Percentiles rank a stretch among this genome's conserved stretches.
Evolutionary conservation across 2,888 invertebrate species (phyloP).

Genomic region (Chirona hameri): DNA sequence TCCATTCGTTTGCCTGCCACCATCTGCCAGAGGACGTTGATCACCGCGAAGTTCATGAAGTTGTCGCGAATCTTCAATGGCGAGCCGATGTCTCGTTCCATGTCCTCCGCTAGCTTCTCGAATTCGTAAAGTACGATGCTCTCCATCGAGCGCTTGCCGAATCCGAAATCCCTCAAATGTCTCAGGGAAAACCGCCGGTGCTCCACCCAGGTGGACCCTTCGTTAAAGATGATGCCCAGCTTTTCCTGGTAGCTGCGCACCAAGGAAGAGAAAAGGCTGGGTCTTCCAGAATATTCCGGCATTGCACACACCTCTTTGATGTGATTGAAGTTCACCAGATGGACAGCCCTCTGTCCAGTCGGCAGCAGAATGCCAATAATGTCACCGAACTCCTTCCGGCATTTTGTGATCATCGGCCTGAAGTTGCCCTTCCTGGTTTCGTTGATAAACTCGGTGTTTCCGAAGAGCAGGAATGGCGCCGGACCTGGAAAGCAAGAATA

Average conservation of each 20-base stretch:
- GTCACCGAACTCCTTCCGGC: neutral
- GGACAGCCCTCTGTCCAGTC: neutral
- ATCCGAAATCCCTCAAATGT: neutral
- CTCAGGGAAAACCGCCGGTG: neutral
- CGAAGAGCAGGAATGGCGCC: neutral
- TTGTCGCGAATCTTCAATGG: neutral
- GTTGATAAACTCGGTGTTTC: neutral
- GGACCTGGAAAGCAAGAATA: neutral
- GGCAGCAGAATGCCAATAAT: neutral
- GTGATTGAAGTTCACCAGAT: neutral
- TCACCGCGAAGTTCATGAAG: neutral
- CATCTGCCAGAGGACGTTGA: slow-evolving; percentile 3
- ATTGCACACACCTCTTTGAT: neutral
- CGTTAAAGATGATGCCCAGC: neutral
- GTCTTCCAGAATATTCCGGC: neutral
- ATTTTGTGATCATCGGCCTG: neutral
- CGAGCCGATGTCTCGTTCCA: neutral
- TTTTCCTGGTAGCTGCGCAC: neutral
- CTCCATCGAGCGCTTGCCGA: neutral
- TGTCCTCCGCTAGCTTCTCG: neutral
- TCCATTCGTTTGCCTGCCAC: neutral
- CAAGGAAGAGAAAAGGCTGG: neutral
- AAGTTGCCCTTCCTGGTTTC: neutral
- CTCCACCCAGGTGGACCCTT: neutral
- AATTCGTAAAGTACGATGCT: neutral